These are phyloP conservation scores for Patella ulyssiponensis DNA, from an alignment of 2,888 invertebrate species.

Conservation along the genomic window DNA sequence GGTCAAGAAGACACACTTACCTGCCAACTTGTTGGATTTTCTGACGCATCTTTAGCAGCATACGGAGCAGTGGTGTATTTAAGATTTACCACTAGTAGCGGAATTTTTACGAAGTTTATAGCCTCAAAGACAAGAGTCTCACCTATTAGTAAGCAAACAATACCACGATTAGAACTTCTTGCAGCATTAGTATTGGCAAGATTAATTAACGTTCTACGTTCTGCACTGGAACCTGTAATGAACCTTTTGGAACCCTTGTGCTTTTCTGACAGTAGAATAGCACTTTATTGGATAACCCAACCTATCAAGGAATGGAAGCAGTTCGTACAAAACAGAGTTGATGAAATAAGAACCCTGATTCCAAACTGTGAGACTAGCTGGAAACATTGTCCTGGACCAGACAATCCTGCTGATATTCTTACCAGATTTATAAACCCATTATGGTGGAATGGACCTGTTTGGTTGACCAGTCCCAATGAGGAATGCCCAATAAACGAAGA, in stretches of 20 bases:
- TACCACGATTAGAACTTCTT: background rate
- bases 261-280: background rate
- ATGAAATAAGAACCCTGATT: background rate
- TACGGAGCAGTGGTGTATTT: background rate
- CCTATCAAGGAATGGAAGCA: slow-evolving; percentile 3
- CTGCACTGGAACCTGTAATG: background rate
- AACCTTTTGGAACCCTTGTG: background rate
- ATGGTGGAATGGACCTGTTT: slow-evolving; percentile 6
- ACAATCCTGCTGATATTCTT: background rate
- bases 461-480: background rate
- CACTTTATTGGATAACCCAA: background rate
- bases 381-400: background rate
- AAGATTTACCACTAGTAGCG: background rate
- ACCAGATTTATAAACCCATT: background rate
- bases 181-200: background rate
- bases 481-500: background rate
- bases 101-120: background rate
- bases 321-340: background rate
- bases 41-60: background rate
- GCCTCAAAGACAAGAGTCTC: slow-evolving; percentile 2
- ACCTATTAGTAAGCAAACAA: background rate
- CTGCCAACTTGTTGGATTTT: slow-evolving; percentile 7
- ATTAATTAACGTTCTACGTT: background rate
- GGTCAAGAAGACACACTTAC: background rate
- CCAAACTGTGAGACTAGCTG: background rate